Evolutionary conservation across 37 sponge, comb jelly and placozoan species (phyloP), one percentile per base, ranked within the genome.

Genomic region (Spongilla lacustris): DNA sequence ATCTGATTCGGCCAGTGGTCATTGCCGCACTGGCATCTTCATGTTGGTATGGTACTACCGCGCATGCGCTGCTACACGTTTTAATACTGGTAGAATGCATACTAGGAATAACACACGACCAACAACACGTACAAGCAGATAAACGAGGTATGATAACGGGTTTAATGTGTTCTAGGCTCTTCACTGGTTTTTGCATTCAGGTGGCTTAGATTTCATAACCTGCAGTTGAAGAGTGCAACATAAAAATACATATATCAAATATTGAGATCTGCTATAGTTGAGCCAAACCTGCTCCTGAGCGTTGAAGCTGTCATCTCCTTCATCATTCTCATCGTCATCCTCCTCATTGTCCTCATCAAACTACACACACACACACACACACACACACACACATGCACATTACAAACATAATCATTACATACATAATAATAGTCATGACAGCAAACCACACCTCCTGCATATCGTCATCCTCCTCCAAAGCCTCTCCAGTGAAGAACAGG

Each of bases 401-500:
- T n/a, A n/a, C n/a, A n/a, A n/a, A n/a, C n/a, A n/a, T n/a, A n/a
- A n/a, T n/a, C n/a, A n/a, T n/a, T n/a, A n/a, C n/a, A n/a, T n/a
- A n/a, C n/a, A n/a, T n/a, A n/a, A n/a, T n/a, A n/a, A n/a, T n/a
- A n/a, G n/a, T n/a, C n/a, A n/a, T n/a, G n/a, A n/a, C n/a, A n/a
- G n/a, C n/a, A n/a, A n/a, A n/a, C n/a, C n/a, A n/a, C n/a, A n/a
- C 38, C 34, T 66, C 80, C 23, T 76, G 69, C 32, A 79, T 85
- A 4, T 81, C 91, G 9, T 73, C 80, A 17, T 89, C 87, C 10
- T 85, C 87, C 19, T 91, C 89, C 25, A 88, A 10, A 11, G 83
- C 87, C 66, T 97, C 98, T 36, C 98, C 98, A 73, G 98, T 97
- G 87, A 95, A 97, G 83, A 84, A 97, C 31, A 97, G 83, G 22